Percentiles rank a stretch among this genome's conserved stretches.
Evolutionary conservation across 2,113 vertebrate genomes (phyloP).

Genomic region (Enhydra lutris): DNA sequence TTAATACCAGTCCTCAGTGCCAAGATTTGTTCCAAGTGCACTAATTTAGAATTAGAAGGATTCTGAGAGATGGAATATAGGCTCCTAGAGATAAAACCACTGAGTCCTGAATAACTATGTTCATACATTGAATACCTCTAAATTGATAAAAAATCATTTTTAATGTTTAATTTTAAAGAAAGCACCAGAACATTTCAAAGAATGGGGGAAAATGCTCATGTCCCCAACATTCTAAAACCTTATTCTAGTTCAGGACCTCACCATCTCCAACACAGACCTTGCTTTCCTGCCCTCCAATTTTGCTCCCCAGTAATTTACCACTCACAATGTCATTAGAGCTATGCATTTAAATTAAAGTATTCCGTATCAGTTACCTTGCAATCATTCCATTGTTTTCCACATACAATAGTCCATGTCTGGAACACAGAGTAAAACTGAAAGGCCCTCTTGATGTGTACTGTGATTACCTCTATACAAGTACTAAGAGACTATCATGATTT

Average conservation of each 20-base stretch:
- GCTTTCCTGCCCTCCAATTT: not conserved
- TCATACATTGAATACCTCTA: not conserved
- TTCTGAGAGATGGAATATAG: not conserved
- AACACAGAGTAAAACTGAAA: not conserved
- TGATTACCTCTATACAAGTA: not conserved
- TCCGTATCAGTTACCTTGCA: not conserved
- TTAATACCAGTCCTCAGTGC: not conserved
- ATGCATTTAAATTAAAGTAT: not conserved
- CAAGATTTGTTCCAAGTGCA: not conserved
- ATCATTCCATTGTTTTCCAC: not conserved
- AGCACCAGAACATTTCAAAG: not conserved
- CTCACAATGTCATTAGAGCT: not conserved
- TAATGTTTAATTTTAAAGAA: not conserved
- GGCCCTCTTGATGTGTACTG: not conserved
- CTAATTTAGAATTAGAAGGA: not conserved
- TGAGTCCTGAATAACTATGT: not conserved
- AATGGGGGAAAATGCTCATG: not conserved
- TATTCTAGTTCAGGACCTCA: not conserved
- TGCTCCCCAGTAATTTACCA: not conserved
- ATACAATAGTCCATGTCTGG: not conserved
- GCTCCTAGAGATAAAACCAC: not conserved
- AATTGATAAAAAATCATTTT: not conserved
- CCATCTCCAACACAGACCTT: not conserved
- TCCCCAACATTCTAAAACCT: not conserved
- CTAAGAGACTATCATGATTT: not conserved